Conservation (phyloP, 37 sponge, comb jelly and placozoan species). For the Axinella damicornis region DNA sequence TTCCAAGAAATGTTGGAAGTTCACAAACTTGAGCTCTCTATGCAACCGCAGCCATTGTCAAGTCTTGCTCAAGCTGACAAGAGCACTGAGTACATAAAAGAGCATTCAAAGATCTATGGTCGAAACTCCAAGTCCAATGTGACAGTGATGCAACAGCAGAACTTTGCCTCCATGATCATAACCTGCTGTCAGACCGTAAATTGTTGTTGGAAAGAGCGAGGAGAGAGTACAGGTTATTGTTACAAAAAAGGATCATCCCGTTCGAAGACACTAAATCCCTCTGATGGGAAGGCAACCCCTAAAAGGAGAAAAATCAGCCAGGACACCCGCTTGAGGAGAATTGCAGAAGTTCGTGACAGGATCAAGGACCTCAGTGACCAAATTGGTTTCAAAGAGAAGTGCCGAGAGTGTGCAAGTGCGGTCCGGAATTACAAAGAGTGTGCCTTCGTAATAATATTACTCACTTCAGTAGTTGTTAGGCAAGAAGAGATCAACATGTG, state of each 20-base stretch:
- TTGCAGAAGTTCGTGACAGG: not conserved
- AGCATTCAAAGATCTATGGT: too few species aligned
- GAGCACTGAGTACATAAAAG: too few species aligned
- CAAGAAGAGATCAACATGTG: too few species aligned
- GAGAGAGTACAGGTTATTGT: constrained; percentile 9
- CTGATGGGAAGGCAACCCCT: too few species aligned
- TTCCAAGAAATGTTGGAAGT: too few species aligned
- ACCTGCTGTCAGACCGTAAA: not conserved
- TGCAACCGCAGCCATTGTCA: too few species aligned
- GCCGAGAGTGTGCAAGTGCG: not conserved
- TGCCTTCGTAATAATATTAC: constrained; percentile 8
- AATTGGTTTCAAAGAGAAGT: too few species aligned
- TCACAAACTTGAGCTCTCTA: too few species aligned
- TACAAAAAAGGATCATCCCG: constrained; percentile 42
- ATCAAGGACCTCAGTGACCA: not conserved
- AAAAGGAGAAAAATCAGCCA: not conserved
- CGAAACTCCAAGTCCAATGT: too few species aligned
- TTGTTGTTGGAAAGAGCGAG: not conserved
- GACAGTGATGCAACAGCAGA: constrained; percentile 2
- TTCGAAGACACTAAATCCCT: too few species aligned
- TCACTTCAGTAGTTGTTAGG: too few species aligned
- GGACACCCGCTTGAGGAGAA: not conserved
- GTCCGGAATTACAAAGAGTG: constrained; percentile 17
- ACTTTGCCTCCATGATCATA: not conserved
- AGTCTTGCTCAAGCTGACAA: too few species aligned